phyloP scores from a whole-genome alignment of 2,113 vertebrate genomes.

The Anguilla japonica region DNA sequence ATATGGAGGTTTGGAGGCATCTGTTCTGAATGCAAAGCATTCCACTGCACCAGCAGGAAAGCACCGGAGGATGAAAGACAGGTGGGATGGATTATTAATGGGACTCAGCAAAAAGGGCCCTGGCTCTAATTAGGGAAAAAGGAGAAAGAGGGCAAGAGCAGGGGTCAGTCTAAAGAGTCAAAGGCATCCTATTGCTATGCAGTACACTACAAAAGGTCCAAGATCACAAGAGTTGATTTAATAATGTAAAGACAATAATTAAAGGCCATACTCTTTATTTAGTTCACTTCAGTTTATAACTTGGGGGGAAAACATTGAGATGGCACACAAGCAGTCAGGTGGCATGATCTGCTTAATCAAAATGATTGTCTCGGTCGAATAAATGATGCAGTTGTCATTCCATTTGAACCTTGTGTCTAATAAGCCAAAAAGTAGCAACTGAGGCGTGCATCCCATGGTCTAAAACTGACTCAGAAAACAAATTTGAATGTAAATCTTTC shows the following conservation, averaged over 20 bases:
- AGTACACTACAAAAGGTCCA: conserved; percentile 51
- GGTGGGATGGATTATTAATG: conserved; percentile 53
- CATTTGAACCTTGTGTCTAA: neutral
- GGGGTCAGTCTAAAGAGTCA: conserved; percentile 39
- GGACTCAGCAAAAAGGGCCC: conserved; percentile 47
- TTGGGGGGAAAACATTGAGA: conserved; percentile 19
- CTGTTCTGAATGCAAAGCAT: conserved; percentile 53
- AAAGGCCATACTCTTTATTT: conserved; percentile 32
- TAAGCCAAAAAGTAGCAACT: neutral
- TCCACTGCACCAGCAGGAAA: conserved; percentile 55
- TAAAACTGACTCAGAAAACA: neutral
- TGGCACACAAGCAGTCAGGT: conserved; percentile 36
- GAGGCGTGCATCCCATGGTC: neutral
- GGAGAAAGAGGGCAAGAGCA: conserved; percentile 44
- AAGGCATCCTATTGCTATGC: conserved; percentile 58
- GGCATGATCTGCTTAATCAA: neutral
- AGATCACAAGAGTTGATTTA: conserved; percentile 53
- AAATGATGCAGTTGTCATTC: conserved; percentile 1
- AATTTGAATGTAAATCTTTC: conserved; percentile 6
- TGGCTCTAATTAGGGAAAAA: conserved; percentile 63
- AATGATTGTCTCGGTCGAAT: neutral
- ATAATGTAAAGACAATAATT: conserved; percentile 56
- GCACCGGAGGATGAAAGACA: conserved; percentile 23
- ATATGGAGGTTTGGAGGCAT: neutral
- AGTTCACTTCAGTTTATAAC: conserved; percentile 10